A percentile compares a stretch with the other conserved stretches of the same genome.
Conservation (phyloP, 2,113 vertebrate species). For the Lamprotornis superbus region DNA sequence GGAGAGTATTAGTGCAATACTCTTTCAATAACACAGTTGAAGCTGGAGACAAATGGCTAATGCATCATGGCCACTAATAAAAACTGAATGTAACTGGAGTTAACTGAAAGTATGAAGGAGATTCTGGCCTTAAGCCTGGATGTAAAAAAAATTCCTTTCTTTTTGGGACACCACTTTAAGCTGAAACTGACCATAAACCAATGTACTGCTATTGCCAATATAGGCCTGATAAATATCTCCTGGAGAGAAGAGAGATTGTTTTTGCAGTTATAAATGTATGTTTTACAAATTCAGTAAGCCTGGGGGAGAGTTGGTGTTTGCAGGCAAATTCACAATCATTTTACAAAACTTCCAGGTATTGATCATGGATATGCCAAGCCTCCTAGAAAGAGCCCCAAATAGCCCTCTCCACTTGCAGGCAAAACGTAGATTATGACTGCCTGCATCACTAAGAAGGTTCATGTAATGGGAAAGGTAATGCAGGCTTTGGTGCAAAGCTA, state of each 20-base stretch:
- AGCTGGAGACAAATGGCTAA: conserved; percentile 29
- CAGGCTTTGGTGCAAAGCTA: neutral
- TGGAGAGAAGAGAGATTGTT: neutral
- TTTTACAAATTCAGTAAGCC: conserved; percentile 18
- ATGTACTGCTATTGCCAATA: neutral
- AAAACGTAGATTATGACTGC: neutral
- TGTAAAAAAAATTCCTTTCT: conserved; percentile 28
- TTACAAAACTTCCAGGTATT: neutral
- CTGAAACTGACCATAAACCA: conserved; percentile 44
- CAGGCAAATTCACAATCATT: neutral
- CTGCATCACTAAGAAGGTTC: neutral
- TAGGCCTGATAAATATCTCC: neutral
- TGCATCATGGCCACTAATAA: neutral
- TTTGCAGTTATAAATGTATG: neutral
- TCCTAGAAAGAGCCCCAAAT: neutral
- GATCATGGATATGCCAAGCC: neutral
- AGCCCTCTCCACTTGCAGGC: neutral
- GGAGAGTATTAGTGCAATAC: neutral
- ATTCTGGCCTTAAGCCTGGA: neutral
- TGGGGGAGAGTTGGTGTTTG: neutral
- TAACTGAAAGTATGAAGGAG: neutral
- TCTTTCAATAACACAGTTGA: neutral
- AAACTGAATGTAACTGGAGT: neutral
- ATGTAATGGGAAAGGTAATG: neutral
- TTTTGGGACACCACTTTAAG: neutral